A percentile compares a stretch with the other conserved stretches of the same genome.
Conservation (phyloP, 1,140 invertebrate genomes). For the Cepaea nemoralis region DNA sequence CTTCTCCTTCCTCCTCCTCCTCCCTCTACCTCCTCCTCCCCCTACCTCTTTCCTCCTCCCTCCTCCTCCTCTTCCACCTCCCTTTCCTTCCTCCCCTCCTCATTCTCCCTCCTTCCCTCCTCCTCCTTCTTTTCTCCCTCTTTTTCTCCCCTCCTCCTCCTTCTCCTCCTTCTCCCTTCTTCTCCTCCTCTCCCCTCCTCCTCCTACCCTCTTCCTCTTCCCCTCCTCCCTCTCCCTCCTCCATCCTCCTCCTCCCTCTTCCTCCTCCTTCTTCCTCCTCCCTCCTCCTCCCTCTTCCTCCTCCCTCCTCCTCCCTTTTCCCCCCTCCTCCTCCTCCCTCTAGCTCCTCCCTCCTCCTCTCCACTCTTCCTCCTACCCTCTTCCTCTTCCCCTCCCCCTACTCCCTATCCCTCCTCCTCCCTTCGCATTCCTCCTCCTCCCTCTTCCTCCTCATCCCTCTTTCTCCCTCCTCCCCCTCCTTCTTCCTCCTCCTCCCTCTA, state of each 20-base stretch:
- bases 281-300: no score
- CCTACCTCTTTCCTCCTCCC: neutral
- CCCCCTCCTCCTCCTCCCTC: neutral
- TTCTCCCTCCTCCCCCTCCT: neutral
- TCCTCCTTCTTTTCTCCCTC: neutral
- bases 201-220: no score
- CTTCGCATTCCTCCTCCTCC: neutral
- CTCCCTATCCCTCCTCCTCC: slow-evolving; percentile 6
- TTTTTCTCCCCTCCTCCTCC: neutral
- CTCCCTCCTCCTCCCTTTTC: slow-evolving; percentile 1
- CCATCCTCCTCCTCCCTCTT: no score
- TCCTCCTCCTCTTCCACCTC: neutral
- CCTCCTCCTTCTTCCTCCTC: no score
- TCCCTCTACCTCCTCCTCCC: neutral
- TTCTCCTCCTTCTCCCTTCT: no score
- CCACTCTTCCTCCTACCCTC: no score
- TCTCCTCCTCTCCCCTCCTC: no score
- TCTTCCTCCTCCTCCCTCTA: no score
- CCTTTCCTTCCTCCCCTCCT: neutral
- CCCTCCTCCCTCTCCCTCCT: no score
- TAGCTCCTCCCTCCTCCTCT: no score
- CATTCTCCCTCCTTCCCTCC: no score
- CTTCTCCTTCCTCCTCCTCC: neutral
- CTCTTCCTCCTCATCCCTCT: neutral
- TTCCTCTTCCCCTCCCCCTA: no score